Conservation (phyloP, 2,113 vertebrate genomes). For the Atractosteus spatula region DNA sequence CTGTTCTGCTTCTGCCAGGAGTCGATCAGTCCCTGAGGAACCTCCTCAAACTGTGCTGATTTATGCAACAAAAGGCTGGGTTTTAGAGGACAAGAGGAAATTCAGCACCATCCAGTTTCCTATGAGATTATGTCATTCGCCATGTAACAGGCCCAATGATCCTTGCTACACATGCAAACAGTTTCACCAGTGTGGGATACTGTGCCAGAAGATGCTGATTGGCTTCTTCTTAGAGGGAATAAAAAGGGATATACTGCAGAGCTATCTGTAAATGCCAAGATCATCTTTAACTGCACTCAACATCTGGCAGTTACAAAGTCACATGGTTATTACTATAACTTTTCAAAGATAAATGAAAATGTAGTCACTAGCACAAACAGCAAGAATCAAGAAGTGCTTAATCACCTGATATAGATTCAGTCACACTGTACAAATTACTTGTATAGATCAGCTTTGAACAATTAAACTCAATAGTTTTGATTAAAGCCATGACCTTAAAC, state of each 20-base stretch:
- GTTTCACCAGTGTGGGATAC: neutral
- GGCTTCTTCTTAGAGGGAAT: too few species aligned
- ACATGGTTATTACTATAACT: conserved; percentile 5
- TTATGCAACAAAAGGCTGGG: too few species aligned
- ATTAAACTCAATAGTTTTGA: conserved; percentile 35
- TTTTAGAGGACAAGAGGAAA: too few species aligned
- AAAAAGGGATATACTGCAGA: neutral
- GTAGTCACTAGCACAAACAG: conserved; percentile 12
- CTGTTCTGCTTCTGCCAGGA: too few species aligned
- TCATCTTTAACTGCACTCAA: neutral
- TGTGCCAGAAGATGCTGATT: neutral
- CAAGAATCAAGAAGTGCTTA: conserved; percentile 14
- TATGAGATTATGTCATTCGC: too few species aligned
- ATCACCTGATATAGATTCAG: conserved; percentile 27
- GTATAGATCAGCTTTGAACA: conserved; percentile 33
- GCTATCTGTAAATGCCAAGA: conserved; percentile 3
- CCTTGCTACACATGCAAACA: neutral
- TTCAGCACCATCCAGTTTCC: too few species aligned
- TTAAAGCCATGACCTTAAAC: conserved; percentile 51
- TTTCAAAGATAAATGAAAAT: conserved; percentile 13
- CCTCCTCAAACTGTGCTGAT: too few species aligned
- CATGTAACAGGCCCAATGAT: too few species aligned
- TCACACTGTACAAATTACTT: conserved; percentile 29
- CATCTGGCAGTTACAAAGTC: conserved; percentile 14
- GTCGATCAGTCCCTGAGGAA: too few species aligned